Base-by-base conservation (phyloP, 1,140 invertebrate genomes). In the Glossosoma conforme region DNA sequence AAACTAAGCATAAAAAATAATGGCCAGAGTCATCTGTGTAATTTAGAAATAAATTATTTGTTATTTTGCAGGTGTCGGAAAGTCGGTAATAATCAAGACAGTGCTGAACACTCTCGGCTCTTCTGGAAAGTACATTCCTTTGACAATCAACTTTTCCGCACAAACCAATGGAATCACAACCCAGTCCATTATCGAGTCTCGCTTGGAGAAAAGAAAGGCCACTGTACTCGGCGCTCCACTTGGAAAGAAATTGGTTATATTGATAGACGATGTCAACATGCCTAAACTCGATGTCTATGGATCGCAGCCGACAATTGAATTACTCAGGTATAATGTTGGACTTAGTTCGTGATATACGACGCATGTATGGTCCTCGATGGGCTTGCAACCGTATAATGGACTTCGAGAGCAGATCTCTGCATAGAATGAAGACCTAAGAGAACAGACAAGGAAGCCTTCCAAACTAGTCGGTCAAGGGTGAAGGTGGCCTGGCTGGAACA, bases 241-340 rank as follows among this genome's bases (percentile, higher is more conserved):
- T 15, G 89, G 89, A 5, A 93, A 92, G 68, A 85, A 84, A 59
- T 75, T 89, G 1, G 81, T 93, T 21, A 77, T 91, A 37, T 92
- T 93, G 65, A 85, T 95, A n/a, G 92, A 96, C 67, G 92, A 96
- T 63, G 80, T 95, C 1, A 94, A 95, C 62, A 93, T 94, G 89
- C 91, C 92, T 0, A 83, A 82, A 59, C 63, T 87, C 22, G 84
- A 93, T 58, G 81, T 80, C 0, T 95, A 93, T 62, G 91, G 91
- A 13, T 89, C 91, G 3, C 91, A 93, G 65, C 90, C 91, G 25
- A 86, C 92, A 0, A 87, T 95, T 46, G 93, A 96, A 73, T 69
- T 94, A 30, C 65, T 96, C 9, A 77, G 89, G 76, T 89, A 62
- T n/a, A n/a, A n/a, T n/a, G n/a, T n/a, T n/a, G n/a, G n/a, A n/a